Percentiles rank a stretch among this genome's conserved stretches.
phyloP scores from a whole-genome alignment of 2,888 invertebrate species.

The Carabus problematicus region DNA sequence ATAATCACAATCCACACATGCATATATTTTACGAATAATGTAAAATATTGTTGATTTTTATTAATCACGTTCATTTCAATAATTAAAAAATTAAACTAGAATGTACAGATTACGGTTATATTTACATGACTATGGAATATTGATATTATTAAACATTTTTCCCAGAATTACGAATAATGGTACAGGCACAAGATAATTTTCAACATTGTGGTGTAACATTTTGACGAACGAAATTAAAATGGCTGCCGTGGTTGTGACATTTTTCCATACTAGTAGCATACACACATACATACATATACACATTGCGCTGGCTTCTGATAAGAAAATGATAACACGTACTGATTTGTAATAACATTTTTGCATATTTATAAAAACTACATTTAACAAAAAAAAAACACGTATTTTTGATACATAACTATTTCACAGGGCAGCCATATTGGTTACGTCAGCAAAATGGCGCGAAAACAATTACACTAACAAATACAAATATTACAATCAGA shows the following conservation, averaged over 20 bases:
- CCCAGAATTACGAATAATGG: neutral
- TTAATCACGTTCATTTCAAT: neutral
- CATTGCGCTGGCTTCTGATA: neutral
- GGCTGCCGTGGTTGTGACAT: conserved; percentile 12
- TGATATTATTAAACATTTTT: neutral
- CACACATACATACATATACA: conserved; percentile 14
- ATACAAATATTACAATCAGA: no score
- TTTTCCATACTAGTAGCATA: neutral
- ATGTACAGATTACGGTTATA: neutral
- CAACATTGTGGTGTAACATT: neutral
- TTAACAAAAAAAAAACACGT: conserved; percentile 7
- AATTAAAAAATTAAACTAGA: neutral
- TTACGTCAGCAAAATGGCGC: neutral
- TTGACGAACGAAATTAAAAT: conserved; percentile 10
- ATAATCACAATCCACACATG: no score
- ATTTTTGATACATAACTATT: conserved; percentile 38
- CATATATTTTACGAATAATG: no score
- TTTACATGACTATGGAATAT: neutral
- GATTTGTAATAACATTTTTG: conserved; percentile 28
- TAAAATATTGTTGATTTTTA: no score
- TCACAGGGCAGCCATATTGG: conserved; percentile 31
- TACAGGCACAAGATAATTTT: neutral
- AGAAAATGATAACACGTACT: conserved; percentile 20
- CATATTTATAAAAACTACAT: conserved; percentile 21
- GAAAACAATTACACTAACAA: no score